Base-by-base conservation (phyloP, 2,888 invertebrate genomes). In the Euzetes globulus region DNA sequence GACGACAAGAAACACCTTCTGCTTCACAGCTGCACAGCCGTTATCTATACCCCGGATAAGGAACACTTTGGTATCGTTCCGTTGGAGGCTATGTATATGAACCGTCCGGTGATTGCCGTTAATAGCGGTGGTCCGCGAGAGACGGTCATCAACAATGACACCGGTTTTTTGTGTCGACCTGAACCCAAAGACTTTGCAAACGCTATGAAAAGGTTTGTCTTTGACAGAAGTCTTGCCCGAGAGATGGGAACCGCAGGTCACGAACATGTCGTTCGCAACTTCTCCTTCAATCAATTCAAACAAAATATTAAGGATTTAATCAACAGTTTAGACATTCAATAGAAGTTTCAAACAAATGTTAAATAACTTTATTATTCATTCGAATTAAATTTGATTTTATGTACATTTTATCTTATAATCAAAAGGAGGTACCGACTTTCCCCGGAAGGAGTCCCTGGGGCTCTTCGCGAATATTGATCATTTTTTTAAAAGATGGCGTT, bases 21-120 rank as follows among this genome's bases (percentile, higher is more conserved):
- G 25, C 85, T 99, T n/a, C 84, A 87, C 47, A 84, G 88, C 75
- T 90, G 91, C 79, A 87, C 88, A 73, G 90, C 91, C 77, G 84
- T 99, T 25, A 81, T 99, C 27, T 99, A 99, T 81, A 99, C 99
- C 9, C 99, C 99, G 1, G 88, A 90, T 2, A 91, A 92, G 82
- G 99, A 99, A 83, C 99, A 99, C 84, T 99, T 99, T 85, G 99
- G 99, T 6, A 99, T 99, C 80, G 99, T 99, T 11, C 99, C 99
- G 0, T 85, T 99, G 73, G 99, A 99, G 85, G 96, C 97, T 0
- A 99, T 99, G 99, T 92, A 92, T 81, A 88, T 90, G 82, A 86
- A 87, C 4, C 91, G 92, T 80, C 96, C 98, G 5, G 96, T 99
- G 0, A 89, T 99, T 78, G 99, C 99, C 0, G 90, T 92, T 0